These are phyloP conservation scores for Aurelia coerulea DNA, from an alignment of 30 jellyfish, hydroid and myxozoan species.

Conservation along the genomic window DNA sequence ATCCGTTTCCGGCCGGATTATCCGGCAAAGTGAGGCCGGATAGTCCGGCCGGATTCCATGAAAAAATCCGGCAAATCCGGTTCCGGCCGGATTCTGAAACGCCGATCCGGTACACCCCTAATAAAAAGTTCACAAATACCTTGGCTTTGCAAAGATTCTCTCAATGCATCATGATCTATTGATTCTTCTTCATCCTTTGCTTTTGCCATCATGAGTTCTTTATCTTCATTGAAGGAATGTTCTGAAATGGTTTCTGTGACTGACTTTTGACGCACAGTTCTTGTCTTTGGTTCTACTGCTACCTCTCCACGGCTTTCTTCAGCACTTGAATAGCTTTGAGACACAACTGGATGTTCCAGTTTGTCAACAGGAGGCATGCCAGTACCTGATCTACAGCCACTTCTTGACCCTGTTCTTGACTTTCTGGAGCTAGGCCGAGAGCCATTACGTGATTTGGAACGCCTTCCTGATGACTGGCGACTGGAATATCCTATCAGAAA, in stretches of 20 bases:
- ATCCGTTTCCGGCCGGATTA: no score
- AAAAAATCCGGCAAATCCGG: no score
- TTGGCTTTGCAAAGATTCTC: constrained; percentile 49
- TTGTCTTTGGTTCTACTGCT: constrained; percentile 20
- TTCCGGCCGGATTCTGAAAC: no score
- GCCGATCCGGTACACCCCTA: no score
- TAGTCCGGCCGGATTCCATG: no score
- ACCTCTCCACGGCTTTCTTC: neutral
- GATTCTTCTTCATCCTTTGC: constrained; percentile 13
- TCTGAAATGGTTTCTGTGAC: constrained; percentile 24
- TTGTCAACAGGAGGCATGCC: constrained; percentile 69
- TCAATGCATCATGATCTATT: neutral
- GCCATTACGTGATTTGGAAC: constrained; percentile 71
- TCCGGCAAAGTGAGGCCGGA: no score
- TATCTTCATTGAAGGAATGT: neutral
- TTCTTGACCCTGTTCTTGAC: constrained; percentile 57
- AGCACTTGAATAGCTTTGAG: neutral
- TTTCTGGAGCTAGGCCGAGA: constrained; percentile 77
- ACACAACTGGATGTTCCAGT: constrained; percentile 25
- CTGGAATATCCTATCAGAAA: constrained; percentile 56
- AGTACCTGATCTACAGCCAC: constrained; percentile 29
- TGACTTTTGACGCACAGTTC: constrained; percentile 36
- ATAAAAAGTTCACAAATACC: constrained; percentile 2
- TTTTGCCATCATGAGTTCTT: constrained; percentile 12
- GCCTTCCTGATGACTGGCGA: constrained; percentile 79